Evolutionary conservation across 2,888 invertebrate species (phyloP).

Genomic region (Isoperla grammatica): DNA sequence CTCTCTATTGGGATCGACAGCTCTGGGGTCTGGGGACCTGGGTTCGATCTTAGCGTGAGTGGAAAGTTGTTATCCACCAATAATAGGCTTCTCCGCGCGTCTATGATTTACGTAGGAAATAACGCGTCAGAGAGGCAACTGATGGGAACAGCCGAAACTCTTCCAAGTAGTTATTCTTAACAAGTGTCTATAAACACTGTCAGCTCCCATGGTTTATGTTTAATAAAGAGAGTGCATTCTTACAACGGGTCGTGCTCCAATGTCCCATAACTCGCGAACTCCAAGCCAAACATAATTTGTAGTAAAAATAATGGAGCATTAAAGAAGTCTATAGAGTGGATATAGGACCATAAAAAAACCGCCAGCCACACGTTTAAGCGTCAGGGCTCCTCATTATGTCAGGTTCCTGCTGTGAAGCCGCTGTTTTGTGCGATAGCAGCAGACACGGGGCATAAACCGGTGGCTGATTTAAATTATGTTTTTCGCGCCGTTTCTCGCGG

Average conservation of each 20-base stretch:
- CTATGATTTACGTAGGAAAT: conserved; percentile 7
- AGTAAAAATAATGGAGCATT: no score
- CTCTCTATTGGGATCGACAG: conserved; percentile 21
- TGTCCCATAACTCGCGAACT: no score
- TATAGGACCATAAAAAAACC: no score
- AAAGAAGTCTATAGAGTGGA: no score
- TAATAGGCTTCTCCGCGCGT: conserved; percentile 6
- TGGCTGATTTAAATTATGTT: no score
- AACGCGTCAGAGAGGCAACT: background rate
- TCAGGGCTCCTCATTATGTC: no score
- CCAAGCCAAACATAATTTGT: no score
- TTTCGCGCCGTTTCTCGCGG: no score
- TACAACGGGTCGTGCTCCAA: background rate
- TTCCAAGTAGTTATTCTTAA: background rate
- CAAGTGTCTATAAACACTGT: conserved; percentile 10
- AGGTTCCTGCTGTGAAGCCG: no score
- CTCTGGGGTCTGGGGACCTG: conserved; percentile 18
- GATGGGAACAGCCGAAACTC: background rate
- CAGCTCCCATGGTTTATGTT: conserved; percentile 10
- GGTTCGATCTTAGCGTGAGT: conserved; percentile 17
- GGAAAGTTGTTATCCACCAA: conserved; percentile 10
- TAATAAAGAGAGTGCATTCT: conserved; percentile 14
- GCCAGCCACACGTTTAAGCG: no score
- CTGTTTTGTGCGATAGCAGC: no score
- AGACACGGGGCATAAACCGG: no score